phyloP scores from a whole-genome alignment of 2,797 vertebrate genomes.

The Artibeus jamaicensis region DNA sequence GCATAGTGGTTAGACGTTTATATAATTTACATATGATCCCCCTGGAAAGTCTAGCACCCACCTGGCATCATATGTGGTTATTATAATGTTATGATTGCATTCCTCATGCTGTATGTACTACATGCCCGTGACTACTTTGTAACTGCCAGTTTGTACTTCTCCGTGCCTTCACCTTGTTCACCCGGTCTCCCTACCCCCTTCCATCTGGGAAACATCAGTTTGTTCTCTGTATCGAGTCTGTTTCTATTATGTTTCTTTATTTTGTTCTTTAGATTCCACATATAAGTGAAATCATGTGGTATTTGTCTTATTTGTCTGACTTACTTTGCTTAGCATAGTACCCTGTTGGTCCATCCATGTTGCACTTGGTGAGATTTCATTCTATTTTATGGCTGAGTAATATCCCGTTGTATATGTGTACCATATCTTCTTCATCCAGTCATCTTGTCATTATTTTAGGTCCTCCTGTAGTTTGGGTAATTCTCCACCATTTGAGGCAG shows the following conservation, averaged over 20 bases:
- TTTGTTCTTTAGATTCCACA: neutral
- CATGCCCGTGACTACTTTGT: neutral
- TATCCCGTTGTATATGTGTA: neutral
- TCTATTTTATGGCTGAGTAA: neutral
- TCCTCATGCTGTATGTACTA: neutral
- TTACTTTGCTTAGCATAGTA: neutral
- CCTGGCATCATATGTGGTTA: neutral
- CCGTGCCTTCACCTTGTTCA: neutral
- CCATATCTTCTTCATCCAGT: neutral
- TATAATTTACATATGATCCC: neutral
- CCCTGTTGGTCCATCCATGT: neutral
- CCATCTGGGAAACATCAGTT: neutral
- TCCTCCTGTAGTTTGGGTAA: neutral
- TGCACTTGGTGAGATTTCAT: neutral
- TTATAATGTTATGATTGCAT: neutral
- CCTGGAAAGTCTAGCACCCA: neutral
- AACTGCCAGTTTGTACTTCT: neutral
- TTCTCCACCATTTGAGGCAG: neutral
- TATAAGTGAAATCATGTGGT: neutral
- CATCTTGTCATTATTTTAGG: neutral
- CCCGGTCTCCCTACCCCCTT: neutral
- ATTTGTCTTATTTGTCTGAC: neutral
- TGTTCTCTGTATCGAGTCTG: neutral
- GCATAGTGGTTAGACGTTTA: neutral
- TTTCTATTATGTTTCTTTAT: neutral